A percentile compares a stretch with the other conserved stretches of the same genome.
Evolutionary conservation across 1,140 invertebrate species (phyloP).

Genomic region (Anastrepha ludens): DNA sequence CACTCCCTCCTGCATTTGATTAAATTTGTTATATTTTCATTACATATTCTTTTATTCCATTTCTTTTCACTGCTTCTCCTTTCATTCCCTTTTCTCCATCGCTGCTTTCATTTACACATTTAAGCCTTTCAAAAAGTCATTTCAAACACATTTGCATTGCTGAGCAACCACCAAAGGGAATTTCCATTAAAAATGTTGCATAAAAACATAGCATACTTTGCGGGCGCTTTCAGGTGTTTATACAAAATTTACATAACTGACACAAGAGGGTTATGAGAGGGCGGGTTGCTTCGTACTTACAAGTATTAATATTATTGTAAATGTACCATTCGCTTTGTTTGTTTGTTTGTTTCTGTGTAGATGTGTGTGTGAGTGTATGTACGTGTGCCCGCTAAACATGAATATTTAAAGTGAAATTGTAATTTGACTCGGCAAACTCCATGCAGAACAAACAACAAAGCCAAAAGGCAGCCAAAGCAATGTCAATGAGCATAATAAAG

Average conservation of each 20-base stretch:
- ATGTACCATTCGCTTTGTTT: not conserved
- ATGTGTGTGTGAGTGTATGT: not conserved
- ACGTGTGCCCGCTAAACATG: not conserved
- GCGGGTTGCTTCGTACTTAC: not conserved
- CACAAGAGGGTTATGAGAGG: not conserved
- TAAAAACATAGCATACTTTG: constrained; percentile 28
- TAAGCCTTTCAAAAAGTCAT: constrained; percentile 6
- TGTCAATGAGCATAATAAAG: constrained; percentile 14
- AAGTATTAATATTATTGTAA: too few species aligned
- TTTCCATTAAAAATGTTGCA: constrained; percentile 20
- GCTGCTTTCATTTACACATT: not conserved
- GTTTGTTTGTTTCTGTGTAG: not conserved
- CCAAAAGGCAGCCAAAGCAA: not conserved
- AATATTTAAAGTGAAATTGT: constrained; percentile 29
- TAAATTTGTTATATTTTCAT: too few species aligned
- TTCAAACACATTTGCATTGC: constrained; percentile 10
- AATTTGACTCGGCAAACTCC: constrained; percentile 21
- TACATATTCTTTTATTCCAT: too few species aligned
- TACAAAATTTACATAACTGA: constrained; percentile 15
- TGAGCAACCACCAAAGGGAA: not conserved
- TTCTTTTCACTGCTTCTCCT: not conserved
- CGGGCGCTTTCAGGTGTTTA: constrained; percentile 6
- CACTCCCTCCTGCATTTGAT: too few species aligned
- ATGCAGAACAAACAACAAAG: not conserved
- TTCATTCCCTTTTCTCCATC: not conserved